Evolutionary conservation across 2,113 vertebrate species (phyloP), one percentile per base, ranked within the genome.

Genomic region (Chionomys nivalis): DNA sequence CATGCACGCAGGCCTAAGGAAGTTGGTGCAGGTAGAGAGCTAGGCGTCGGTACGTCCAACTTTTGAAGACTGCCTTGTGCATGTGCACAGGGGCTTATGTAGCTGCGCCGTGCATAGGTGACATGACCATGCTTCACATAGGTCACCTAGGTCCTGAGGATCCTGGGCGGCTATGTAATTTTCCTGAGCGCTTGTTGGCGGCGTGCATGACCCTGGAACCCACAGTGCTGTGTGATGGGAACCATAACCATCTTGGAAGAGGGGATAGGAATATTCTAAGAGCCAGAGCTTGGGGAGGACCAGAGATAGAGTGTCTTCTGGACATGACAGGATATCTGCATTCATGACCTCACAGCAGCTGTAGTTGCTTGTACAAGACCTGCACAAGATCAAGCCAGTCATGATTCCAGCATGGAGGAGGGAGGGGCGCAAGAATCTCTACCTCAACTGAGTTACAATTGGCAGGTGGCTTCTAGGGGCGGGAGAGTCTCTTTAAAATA

Each of bases 21-120:
- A 58, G 55, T 58, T 58, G 55, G 17, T 58, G 17, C 55, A 58
- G 17, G 17, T 19, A 58, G 55, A 58, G 17, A 58, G 55, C 55
- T 5, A 5, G 55, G 55, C 5, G 3, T 58, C 55, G 1, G 16
- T 5, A 4, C 5, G 1, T 19, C 17, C 17, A 0, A 17, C 55
- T 58, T 58, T 58, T 58, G 55, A 58, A 58, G 55, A 1, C 55
- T 58, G 55, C 55, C 55, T 58, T 19, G 55, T 1, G 55, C 19
- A 7, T 58, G 55, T 1, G 17, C 55, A 58, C 5, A 58, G 55
- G 55, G 17, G 55, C 55, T 58, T 58, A 21, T 4, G 55, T 21
- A 21, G 55, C 55, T 58, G 55, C 1, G 19, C 17, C 55, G 5
- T 58, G 55, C 17, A 19, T 58, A 58, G 55, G 55, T 19, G 55